These are phyloP conservation scores for Pitta sordida DNA, from an alignment of 2,113 vertebrate genomes.

Conservation along the genomic window DNA sequence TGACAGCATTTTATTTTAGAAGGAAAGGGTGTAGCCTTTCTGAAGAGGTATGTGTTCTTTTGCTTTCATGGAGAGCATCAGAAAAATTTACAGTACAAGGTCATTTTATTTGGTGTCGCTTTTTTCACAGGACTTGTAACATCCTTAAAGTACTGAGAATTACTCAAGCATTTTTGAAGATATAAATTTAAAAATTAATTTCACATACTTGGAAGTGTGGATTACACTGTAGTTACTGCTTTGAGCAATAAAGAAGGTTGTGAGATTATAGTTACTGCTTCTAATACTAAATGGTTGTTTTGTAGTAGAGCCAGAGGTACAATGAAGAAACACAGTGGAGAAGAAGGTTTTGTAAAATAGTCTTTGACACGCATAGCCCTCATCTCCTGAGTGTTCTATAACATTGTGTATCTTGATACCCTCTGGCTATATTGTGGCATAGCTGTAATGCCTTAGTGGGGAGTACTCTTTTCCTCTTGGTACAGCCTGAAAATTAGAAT, in stretches of 20 bases:
- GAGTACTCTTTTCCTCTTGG: background rate
- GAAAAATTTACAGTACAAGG: background rate
- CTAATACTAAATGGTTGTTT: background rate
- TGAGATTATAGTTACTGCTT: background rate
- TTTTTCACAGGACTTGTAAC: background rate
- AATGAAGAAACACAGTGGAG: background rate
- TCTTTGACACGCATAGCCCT: background rate
- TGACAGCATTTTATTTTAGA: background rate
- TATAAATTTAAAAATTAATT: background rate
- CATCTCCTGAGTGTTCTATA: background rate
- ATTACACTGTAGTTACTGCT: background rate
- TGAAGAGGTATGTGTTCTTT: background rate
- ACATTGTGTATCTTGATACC: background rate
- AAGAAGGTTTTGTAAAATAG: background rate
- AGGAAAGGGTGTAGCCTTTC: background rate
- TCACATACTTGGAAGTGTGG: background rate
- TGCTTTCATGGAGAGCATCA: background rate
- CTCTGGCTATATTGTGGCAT: background rate
- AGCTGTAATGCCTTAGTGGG: background rate
- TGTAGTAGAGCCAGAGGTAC: background rate
- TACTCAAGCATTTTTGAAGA: background rate
- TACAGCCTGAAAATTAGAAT: background rate
- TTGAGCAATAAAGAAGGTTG: background rate
- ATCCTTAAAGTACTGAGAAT: background rate
- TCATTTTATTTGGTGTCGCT: background rate